Percentiles rank a stretch among this genome's conserved stretches.
These are phyloP conservation scores for Galleria mellonella DNA, from an alignment of 1,140 invertebrate genomes.

Conservation along the genomic window DNA sequence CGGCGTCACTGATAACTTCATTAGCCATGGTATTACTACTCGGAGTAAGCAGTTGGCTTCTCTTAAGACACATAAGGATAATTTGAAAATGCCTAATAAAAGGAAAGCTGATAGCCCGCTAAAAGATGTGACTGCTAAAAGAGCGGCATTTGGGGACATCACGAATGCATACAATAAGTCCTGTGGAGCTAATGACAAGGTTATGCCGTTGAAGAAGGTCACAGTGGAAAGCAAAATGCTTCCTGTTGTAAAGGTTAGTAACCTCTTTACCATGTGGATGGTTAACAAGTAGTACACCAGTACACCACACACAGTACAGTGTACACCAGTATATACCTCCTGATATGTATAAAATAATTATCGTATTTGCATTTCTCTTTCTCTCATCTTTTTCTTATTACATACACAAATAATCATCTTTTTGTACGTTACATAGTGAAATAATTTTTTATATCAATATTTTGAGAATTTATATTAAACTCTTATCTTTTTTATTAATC, in stretches of 20 bases:
- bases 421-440: no score
- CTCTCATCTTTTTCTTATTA: no score
- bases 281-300: no score
- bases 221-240: conserved; percentile 72
- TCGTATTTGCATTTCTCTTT: no score
- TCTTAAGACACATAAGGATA: conserved; percentile 58
- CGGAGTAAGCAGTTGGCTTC: conserved; percentile 65
- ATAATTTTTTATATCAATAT: no score
- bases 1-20: conserved; percentile 64
- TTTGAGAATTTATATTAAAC: no score
- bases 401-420: no score
- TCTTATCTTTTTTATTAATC: no score
- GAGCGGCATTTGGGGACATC: conserved; percentile 84
- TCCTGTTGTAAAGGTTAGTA: conserved; percentile 66
- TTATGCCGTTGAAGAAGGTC: conserved; percentile 66
- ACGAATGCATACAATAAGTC: conserved; percentile 79
- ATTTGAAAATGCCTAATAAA: conserved; percentile 59
- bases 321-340: no score
- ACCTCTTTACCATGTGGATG: neutral
- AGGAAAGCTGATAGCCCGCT: conserved; percentile 76
- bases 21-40: conserved; percentile 56
- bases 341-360: no score
- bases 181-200: conserved; percentile 34
- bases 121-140: conserved; percentile 76
- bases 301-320: no score